Evolutionary conservation across 2,888 invertebrate genomes (phyloP), one percentile per base, ranked within the genome.

Genomic region (Plebejus melissa): DNA sequence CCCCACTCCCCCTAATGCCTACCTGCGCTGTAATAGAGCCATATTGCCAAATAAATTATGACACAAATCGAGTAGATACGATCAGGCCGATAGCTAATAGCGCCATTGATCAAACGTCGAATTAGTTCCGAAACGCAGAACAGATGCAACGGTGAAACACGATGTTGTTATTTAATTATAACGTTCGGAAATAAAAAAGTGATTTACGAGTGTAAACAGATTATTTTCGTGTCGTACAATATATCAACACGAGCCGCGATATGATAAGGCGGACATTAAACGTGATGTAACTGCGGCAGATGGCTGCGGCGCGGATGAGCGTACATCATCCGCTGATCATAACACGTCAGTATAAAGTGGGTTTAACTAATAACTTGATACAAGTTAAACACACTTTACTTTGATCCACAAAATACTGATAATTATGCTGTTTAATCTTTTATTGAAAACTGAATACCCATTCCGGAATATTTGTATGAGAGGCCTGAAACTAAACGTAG

Each of bases 41-140:
- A 28, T 60, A 60, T 28, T 60, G 60, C 60, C 60, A 60, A 60
- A 60, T 60, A 60, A 60, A 60, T 60, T 60, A 60, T 28, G 60
- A 60, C 60, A 11, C 11, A 60, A 60, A 60, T 28, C 11, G 28
- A 60, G 4, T 3, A 28, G 60, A 60, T 60, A 28, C 60, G 28
- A 60, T 60, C 60, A 3, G 9, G 9, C 9, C 1, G n/a, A 58
- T 60, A 60, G 11, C 28, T 60, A 60, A 60, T 60, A 60, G 60
- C 60, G 60, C 9, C 28, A 11, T 60, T 28, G 28, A 28, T 28
- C 60, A 60, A 4, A 28, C 9, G 28, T 60, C 60, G 28, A 60
- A 60, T 60, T 60, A 60, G 60, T 28, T 28, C 22, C 60, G 4
- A 60, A 60, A 7, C 60, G 28, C 22, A 60, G 7, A 60, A 60